Conservation (phyloP, 2,113 vertebrate genomes). For the Ictalurus punctatus region DNA sequence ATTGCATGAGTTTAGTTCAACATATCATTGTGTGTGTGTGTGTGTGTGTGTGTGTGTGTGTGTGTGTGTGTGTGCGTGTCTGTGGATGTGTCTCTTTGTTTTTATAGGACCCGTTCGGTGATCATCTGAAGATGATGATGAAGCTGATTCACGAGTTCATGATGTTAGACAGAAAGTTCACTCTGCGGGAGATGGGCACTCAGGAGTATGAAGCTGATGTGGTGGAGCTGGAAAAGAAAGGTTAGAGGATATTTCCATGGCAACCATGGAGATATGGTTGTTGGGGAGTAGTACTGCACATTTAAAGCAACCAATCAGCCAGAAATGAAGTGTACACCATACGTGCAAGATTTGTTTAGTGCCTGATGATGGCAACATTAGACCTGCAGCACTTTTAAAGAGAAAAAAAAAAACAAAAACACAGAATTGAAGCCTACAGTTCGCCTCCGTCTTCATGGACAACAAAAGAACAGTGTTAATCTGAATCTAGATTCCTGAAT, state of each 20-base stretch:
- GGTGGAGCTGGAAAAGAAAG: constrained; percentile 75
- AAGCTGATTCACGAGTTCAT: constrained; percentile 74
- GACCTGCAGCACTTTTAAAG: background rate
- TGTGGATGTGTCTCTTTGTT: background rate
- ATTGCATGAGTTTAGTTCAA: background rate
- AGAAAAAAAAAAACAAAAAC: background rate
- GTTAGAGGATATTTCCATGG: constrained; percentile 63
- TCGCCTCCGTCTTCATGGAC: background rate
- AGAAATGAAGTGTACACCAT: background rate
- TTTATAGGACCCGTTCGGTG: constrained; percentile 86
- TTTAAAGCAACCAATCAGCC: background rate
- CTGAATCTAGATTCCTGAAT: background rate
- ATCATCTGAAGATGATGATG: constrained; percentile 83
- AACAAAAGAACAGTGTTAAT: no score
- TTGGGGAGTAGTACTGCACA: background rate
- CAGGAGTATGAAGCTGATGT: constrained; percentile 85
- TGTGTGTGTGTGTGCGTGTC: background rate
- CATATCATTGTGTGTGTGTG: background rate
- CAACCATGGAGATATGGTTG: background rate
- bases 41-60: background rate
- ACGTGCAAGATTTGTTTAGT: background rate
- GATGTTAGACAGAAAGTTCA: constrained; percentile 7
- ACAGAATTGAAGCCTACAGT: background rate
- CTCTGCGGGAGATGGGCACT: constrained; percentile 72
- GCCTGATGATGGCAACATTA: background rate